These are phyloP conservation scores for Aptenodytes forsteri DNA, from an alignment of 2,113 vertebrate genomes.

Conservation along the genomic window DNA sequence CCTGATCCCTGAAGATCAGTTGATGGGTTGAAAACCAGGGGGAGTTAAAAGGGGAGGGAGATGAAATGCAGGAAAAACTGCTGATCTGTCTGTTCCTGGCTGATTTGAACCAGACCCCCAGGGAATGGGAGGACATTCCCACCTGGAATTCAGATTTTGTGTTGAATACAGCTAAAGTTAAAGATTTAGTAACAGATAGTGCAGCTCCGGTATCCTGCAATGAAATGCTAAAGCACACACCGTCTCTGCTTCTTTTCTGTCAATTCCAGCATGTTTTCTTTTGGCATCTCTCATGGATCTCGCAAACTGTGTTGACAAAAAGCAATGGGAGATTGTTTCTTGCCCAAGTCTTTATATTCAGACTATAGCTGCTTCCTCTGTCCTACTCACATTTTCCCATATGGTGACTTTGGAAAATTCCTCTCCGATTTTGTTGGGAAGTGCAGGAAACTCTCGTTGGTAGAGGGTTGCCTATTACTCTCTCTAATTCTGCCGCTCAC, in stretches of 20 bases:
- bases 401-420: constrained; percentile 72
- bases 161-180: background rate
- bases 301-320: constrained; percentile 42
- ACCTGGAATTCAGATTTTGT: constrained; percentile 51
- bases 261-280: constrained; percentile 38
- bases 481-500: constrained; percentile 67
- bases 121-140: constrained; percentile 27
- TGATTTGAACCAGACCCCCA: background rate
- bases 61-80: background rate
- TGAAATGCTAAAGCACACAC: background rate
- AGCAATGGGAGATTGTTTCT: constrained; percentile 29
- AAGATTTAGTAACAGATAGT: background rate
- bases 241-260: background rate
- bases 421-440: constrained; percentile 56
- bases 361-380: constrained; percentile 44
- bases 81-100: background rate
- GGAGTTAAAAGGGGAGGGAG: background rate
- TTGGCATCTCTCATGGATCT: background rate
- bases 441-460: constrained; percentile 78
- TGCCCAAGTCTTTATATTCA: constrained; percentile 29
- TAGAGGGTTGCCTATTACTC: constrained; percentile 66
- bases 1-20: background rate
- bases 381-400: constrained; percentile 66
- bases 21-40: background rate
- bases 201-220: background rate